Percentiles rank a stretch among this genome's conserved stretches.
Evolutionary conservation across 2,888 invertebrate species (phyloP).

Genomic region (Saturnia japonica): DNA sequence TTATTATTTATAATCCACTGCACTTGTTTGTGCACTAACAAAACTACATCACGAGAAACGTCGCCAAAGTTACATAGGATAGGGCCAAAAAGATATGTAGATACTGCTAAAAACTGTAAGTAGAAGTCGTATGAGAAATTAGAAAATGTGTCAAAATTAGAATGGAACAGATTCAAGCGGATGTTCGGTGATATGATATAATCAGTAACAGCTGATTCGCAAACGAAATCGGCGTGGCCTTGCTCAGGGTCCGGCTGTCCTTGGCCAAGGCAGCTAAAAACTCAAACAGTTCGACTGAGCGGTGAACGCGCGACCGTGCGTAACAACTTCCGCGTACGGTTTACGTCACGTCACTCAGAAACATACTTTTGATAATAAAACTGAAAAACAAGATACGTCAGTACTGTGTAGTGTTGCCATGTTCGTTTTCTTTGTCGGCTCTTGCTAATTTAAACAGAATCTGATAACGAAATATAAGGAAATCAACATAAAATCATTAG

Average conservation of each 20-base stretch:
- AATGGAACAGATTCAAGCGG: background rate
- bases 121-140: background rate
- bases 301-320: slow-evolving; percentile 57
- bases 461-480: background rate
- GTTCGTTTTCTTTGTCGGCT: background rate
- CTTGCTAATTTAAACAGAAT: background rate
- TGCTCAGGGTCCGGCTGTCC: slow-evolving; percentile 58
- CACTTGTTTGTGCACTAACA: too few species aligned
- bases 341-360: slow-evolving; percentile 46
- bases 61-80: too few species aligned
- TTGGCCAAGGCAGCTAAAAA: slow-evolving; percentile 54
- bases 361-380: slow-evolving; percentile 46
- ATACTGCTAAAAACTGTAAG: background rate
- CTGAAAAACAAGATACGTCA: slow-evolving; percentile 34
- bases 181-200: background rate
- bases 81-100: too few species aligned
- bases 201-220: slow-evolving; percentile 26
- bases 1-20: too few species aligned
- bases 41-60: too few species aligned
- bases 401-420: slow-evolving; percentile 41
- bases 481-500: too few species aligned
- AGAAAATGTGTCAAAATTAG: background rate
- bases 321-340: slow-evolving; percentile 66
- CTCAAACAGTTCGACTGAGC: slow-evolving; percentile 32
- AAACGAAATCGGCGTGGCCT: slow-evolving; percentile 55